A percentile compares a stretch with the other conserved stretches of the same genome.
These are phyloP conservation scores for Apogon hyalosoma DNA, from an alignment of 2,797 vertebrate genomes.

Conservation along the genomic window DNA sequence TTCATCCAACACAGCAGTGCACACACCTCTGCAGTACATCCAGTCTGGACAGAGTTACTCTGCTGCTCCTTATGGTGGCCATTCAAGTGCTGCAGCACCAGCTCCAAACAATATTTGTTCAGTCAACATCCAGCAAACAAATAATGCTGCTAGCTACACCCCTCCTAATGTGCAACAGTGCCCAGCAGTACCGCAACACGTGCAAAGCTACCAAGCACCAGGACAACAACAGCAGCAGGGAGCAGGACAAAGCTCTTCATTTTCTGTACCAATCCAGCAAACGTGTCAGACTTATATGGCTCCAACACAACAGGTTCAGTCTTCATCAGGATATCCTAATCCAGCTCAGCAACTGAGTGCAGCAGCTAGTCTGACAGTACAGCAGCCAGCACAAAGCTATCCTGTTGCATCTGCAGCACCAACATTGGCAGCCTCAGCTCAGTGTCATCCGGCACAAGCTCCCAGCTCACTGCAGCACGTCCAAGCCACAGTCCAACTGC, in stretches of 20 bases:
- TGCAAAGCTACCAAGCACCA: conserved; percentile 68
- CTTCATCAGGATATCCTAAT: conserved; percentile 54
- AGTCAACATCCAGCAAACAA: conserved; percentile 80
- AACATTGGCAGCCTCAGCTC: conserved; percentile 58
- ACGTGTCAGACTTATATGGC: conserved; percentile 50
- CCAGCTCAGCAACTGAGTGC: conserved; percentile 54
- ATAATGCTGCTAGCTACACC: conserved; percentile 49
- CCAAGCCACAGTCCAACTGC: conserved; percentile 44
- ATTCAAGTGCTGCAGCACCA: conserved; percentile 53
- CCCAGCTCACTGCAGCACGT: conserved; percentile 59
- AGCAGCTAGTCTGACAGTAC: conserved; percentile 42
- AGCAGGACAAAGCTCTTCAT: conserved; percentile 43
- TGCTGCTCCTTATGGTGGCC: conserved; percentile 61
- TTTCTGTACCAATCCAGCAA: conserved; percentile 58
- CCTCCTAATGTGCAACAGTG: conserved; percentile 52
- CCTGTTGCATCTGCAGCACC: conserved; percentile 53
- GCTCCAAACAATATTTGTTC: conserved; percentile 69
- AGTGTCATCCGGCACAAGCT: conserved; percentile 62
- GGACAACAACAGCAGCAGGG: conserved; percentile 56
- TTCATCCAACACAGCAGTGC: conserved; percentile 61
- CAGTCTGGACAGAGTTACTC: conserved; percentile 75
- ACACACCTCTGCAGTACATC: conserved; percentile 65
- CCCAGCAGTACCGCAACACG: conserved; percentile 61
- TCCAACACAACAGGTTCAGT: conserved; percentile 48
- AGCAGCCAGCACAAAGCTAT: conserved; percentile 64